phyloP scores from a whole-genome alignment of 2,888 invertebrate species.

The Hetaerina titia region DNA sequence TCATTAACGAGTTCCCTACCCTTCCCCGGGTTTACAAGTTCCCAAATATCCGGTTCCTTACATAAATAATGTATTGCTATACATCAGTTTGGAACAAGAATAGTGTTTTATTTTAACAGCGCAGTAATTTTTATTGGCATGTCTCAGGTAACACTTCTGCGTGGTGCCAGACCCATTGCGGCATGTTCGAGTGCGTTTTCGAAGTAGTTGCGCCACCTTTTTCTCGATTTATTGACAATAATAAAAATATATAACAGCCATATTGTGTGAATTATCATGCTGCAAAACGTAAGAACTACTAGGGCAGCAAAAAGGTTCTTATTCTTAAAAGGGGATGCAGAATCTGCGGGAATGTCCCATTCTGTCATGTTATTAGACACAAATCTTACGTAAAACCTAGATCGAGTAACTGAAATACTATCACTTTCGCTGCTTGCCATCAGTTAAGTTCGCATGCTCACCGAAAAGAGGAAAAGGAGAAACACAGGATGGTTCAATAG shows the following conservation, averaged over 20 bases:
- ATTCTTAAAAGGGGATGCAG: too few relatives aligned
- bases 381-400: too few relatives aligned
- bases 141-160: neutral
- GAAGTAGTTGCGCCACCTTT: neutral
- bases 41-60: constrained; percentile 18
- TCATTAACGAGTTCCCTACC: neutral
- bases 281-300: neutral
- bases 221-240: neutral
- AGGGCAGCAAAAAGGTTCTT: neutral
- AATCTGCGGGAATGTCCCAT: too few relatives aligned
- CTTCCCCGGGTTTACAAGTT: neutral
- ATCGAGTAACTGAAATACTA: too few relatives aligned
- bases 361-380: too few relatives aligned
- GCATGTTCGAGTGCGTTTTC: neutral
- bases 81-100: neutral
- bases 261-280: too few relatives aligned
- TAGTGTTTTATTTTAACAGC: neutral
- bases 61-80: neutral
- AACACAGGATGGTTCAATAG: too few relatives aligned
- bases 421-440: too few relatives aligned
- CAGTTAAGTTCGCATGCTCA: too few relatives aligned
- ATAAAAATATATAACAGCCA: neutral
- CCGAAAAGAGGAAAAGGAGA: too few relatives aligned
- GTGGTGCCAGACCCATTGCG: neutral
- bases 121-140: neutral